Conservation (phyloP, 2,113 vertebrate genomes). For the Alethe diademata region DNA sequence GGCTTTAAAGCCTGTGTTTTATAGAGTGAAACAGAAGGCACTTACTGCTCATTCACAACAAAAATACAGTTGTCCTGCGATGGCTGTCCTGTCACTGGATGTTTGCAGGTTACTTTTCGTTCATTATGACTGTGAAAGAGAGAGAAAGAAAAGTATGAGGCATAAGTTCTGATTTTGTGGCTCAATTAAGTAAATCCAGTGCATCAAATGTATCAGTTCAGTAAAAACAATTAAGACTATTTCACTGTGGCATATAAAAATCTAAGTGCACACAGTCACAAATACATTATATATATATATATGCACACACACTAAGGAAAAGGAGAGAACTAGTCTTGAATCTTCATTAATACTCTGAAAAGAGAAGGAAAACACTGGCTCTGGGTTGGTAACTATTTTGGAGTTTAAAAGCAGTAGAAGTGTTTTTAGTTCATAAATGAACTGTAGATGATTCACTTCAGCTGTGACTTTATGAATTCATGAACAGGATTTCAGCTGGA, state of each 20-base stretch:
- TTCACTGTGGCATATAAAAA: neutral
- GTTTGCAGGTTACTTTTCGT: constrained; percentile 97
- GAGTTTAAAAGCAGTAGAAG: neutral
- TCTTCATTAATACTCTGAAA: neutral
- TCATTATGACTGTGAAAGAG: constrained; percentile 89
- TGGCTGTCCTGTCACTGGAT: constrained; percentile 89
- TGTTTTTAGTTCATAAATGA: neutral
- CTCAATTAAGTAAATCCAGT: neutral
- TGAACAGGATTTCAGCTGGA: neutral
- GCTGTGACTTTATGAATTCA: neutral
- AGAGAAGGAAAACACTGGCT: neutral
- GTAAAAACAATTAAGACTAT: neutral
- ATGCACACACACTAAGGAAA: neutral
- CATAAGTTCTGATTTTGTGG: neutral
- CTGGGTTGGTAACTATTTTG: neutral
- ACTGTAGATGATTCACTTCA: neutral
- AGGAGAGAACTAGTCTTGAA: neutral
- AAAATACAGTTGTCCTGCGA: constrained; percentile 99
- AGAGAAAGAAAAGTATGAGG: neutral
- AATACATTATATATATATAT: neutral
- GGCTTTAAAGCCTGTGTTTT: neutral
- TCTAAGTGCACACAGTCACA: neutral
- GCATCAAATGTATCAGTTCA: neutral
- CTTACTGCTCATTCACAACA: constrained; percentile 98
- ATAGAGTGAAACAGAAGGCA: constrained; percentile 21